phyloP scores from a whole-genome alignment of 2,797 vertebrate genomes.

The Intellagama lesueurii region DNA sequence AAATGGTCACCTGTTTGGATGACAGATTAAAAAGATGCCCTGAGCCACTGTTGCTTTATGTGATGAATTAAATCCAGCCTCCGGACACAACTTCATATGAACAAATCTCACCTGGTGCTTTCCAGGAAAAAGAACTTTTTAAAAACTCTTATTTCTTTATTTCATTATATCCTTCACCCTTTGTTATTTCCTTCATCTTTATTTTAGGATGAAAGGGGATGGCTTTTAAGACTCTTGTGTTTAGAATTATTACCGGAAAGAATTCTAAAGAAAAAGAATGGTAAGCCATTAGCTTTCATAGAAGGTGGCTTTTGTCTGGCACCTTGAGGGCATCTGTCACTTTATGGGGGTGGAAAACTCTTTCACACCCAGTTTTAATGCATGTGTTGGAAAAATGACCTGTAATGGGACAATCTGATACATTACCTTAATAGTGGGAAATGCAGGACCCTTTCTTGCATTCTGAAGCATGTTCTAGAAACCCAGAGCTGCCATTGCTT shows the following conservation, averaged over 20 bases:
- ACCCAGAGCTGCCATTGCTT: not conserved
- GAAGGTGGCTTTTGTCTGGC: not conserved
- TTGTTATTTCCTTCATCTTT: not conserved
- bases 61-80: not conserved
- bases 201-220: constrained; percentile 2
- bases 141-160: not conserved
- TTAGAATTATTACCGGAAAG: constrained; percentile 19
- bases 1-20: not conserved
- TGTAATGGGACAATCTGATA: not conserved
- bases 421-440: constrained; percentile 5
- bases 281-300: not conserved
- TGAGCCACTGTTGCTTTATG: not conserved
- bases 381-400: not conserved
- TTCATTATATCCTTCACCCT: too few relatives aligned
- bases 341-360: not conserved
- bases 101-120: not conserved
- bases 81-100: not conserved
- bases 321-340: not conserved
- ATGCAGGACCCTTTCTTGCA: not conserved
- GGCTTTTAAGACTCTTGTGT: constrained; percentile 13
- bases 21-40: not conserved
- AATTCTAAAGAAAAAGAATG: not conserved
- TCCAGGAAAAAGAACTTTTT: not conserved
- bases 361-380: not conserved
- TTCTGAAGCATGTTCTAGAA: not conserved